Conservation (phyloP, 2,113 vertebrate genomes). For the Calyptommatus sinebrachiatus region DNA sequence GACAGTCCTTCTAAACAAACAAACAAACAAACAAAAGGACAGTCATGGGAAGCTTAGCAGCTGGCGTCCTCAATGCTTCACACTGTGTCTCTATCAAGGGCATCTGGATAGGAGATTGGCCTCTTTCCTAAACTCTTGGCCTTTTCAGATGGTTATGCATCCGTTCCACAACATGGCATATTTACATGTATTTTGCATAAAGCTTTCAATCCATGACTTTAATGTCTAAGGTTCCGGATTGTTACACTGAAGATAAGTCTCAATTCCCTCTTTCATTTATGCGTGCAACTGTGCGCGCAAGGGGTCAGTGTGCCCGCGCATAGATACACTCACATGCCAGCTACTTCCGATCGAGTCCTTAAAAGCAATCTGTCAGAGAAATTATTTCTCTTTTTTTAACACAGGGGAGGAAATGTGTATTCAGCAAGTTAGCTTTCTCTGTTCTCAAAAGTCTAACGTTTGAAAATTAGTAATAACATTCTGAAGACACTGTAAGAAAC, state of each 20-base stretch:
- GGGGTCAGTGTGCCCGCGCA: not conserved
- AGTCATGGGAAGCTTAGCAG: slow-evolving; percentile 61
- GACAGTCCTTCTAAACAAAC: slow-evolving; percentile 42
- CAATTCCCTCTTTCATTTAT: not conserved
- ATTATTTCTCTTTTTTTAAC: slow-evolving; percentile 11
- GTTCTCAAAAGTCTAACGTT: not conserved
- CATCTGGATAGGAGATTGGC: slow-evolving; percentile 74
- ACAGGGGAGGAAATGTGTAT: not conserved
- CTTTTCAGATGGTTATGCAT: slow-evolving; percentile 65
- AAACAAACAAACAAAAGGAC: slow-evolving; percentile 11
- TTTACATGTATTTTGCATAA: slow-evolving; percentile 73
- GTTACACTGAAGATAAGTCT: slow-evolving; percentile 37
- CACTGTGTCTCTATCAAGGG: slow-evolving; percentile 61
- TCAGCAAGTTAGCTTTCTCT: not conserved
- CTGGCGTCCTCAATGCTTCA: slow-evolving; percentile 62
- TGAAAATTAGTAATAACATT: not conserved
- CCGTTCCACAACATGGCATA: slow-evolving; percentile 60
- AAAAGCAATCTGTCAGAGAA: not conserved
- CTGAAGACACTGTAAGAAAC: not conserved
- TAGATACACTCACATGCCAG: not conserved
- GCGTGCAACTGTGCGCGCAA: not conserved
- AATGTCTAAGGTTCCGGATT: slow-evolving; percentile 30
- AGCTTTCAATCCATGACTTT: slow-evolving; percentile 55
- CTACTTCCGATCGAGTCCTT: slow-evolving; percentile 17
- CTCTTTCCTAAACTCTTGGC: slow-evolving; percentile 68